Conservation (phyloP, 1,140 invertebrate species). For the Palaemon carinicauda region DNA sequence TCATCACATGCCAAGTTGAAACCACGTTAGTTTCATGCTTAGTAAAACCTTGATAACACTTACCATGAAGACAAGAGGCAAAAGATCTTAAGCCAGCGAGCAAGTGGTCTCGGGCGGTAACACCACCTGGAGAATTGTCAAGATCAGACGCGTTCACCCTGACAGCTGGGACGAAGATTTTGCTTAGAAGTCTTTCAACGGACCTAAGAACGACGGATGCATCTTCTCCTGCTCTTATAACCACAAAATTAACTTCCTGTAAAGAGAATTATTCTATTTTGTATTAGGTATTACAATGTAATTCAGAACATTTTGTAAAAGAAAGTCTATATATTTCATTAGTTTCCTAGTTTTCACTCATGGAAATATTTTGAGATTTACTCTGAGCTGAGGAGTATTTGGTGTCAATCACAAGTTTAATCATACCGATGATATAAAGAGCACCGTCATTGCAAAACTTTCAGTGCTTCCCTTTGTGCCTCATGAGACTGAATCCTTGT, state of each 20-base stretch:
- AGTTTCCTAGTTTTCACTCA: too few relatives aligned
- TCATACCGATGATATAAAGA: too few relatives aligned
- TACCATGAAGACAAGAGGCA: constrained; percentile 55
- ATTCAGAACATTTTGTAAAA: too few relatives aligned
- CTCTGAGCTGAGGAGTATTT: too few relatives aligned
- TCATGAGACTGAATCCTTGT: too few relatives aligned
- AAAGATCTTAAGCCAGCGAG: constrained; percentile 83
- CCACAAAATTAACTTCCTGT: constrained; percentile 78
- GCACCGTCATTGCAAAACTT: too few relatives aligned
- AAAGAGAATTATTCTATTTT: not conserved
- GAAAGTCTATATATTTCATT: too few relatives aligned
- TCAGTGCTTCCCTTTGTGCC: too few relatives aligned
- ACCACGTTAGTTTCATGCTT: not conserved
- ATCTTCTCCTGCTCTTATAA: constrained; percentile 80
- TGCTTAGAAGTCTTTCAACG: constrained; percentile 84
- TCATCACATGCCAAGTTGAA: not conserved
- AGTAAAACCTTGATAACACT: not conserved
- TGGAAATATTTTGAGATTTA: too few relatives aligned
- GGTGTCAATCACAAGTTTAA: too few relatives aligned
- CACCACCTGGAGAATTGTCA: constrained; percentile 71
- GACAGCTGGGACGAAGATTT: constrained; percentile 76
- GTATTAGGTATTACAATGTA: too few relatives aligned
- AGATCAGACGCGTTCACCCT: constrained; percentile 49
- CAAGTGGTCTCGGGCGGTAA: constrained; percentile 80
- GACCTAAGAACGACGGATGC: constrained; percentile 78